phyloP scores from a whole-genome alignment of 2,113 vertebrate species.

The Zosterops pallidus region DNA sequence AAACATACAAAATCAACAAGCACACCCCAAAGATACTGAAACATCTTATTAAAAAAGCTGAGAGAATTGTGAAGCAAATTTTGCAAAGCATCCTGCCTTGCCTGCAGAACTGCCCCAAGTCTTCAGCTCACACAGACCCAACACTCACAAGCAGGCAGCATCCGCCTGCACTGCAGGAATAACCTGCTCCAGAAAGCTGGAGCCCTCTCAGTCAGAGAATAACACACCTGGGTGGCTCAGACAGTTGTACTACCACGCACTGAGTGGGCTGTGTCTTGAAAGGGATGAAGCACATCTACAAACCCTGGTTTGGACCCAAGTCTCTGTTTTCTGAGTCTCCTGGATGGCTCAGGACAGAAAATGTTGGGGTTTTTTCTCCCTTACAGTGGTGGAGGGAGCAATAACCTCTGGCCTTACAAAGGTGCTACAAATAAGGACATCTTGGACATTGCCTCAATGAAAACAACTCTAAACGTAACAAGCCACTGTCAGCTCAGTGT shows the following conservation, averaged over 20 bases:
- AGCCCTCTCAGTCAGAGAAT: not conserved
- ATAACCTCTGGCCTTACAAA: not conserved
- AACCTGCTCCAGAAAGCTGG: not conserved
- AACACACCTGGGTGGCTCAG: not conserved
- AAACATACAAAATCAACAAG: not conserved
- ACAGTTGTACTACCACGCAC: not conserved
- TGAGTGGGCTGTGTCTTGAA: not conserved
- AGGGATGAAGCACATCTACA: not conserved
- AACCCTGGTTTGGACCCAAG: not conserved
- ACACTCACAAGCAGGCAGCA: not conserved
- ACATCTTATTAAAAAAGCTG: not conserved
- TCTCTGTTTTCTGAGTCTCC: not conserved
- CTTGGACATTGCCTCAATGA: not conserved
- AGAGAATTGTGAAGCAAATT: not conserved
- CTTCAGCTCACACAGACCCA: not conserved
- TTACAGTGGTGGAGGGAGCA: not conserved
- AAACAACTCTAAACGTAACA: not conserved
- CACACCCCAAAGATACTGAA: not conserved
- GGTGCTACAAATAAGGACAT: not conserved
- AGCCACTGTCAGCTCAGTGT: not conserved
- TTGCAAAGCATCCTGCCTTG: not conserved
- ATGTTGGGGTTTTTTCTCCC: not conserved
- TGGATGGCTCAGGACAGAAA: not conserved
- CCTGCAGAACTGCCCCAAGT: not conserved
- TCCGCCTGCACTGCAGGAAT: not conserved